Evolutionary conservation across 2,113 vertebrate genomes (phyloP).

Genomic region (Daboia siamensis): DNA sequence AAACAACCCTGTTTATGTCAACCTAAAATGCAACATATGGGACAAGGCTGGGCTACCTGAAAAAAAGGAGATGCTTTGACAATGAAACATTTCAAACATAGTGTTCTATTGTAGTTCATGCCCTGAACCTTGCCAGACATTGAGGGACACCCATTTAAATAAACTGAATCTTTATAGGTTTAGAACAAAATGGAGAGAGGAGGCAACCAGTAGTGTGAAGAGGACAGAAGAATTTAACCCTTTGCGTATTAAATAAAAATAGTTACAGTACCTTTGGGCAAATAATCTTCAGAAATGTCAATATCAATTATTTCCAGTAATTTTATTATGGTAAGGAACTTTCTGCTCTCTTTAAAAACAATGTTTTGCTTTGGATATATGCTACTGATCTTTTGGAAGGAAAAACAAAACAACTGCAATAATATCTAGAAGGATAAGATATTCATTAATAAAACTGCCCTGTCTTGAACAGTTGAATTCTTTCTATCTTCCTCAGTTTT

Average conservation of each 20-base stretch:
- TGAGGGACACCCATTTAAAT: neutral
- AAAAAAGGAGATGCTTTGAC: neutral
- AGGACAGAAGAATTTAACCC: neutral
- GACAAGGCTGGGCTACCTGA: neutral
- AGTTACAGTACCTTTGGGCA: neutral
- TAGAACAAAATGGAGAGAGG: neutral
- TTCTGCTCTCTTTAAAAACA: neutral
- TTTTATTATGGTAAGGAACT: neutral
- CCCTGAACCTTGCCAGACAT: neutral
- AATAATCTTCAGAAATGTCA: neutral
- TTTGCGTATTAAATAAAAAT: neutral
- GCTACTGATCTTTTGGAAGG: neutral
- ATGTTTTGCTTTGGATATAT: neutral
- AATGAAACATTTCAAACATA: neutral
- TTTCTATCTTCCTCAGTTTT: neutral
- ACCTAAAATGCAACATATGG: neutral
- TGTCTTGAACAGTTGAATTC: neutral
- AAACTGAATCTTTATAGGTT: neutral
- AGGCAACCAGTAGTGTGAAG: neutral
- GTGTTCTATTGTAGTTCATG: neutral
- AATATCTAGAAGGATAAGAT: neutral
- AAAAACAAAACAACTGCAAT: neutral
- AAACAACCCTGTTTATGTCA: neutral
- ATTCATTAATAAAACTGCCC: neutral
- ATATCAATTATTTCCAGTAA: neutral